Percentiles rank a stretch among this genome's conserved stretches.
Conservation (phyloP, 2,888 invertebrate species). For the Belgica antarctica region DNA sequence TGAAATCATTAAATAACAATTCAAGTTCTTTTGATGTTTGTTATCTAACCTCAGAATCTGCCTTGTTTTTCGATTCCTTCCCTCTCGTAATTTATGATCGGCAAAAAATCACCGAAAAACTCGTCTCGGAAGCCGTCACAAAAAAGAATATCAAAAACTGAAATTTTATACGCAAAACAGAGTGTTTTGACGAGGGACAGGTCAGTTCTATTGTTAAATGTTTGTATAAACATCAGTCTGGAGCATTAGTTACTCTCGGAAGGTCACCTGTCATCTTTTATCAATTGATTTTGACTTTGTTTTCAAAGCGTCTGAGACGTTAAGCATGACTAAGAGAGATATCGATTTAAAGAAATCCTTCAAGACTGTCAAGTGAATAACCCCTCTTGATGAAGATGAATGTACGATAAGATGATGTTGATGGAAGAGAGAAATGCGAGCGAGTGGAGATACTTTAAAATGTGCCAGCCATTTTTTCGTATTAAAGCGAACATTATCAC, state of each 20-base stretch:
- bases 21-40: too few relatives aligned
- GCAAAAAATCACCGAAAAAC: too few relatives aligned
- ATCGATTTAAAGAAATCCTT: constrained; percentile 22
- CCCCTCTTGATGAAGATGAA: constrained; percentile 23
- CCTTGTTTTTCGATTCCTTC: too few relatives aligned
- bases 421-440: not conserved
- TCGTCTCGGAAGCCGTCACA: too few relatives aligned
- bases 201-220: constrained; percentile 28
- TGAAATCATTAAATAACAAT: too few relatives aligned
- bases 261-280: constrained; percentile 29
- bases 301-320: not conserved
- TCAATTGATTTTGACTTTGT: constrained; percentile 17
- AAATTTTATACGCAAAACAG: not conserved
- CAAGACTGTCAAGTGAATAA: constrained; percentile 29
- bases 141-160: not conserved
- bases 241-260: not conserved
- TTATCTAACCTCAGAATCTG: too few relatives aligned
- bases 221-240: not conserved
- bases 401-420: constrained; percentile 2
- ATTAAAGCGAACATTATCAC: not conserved
- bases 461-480: not conserved
- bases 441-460: not conserved
- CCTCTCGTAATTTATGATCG: too few relatives aligned
- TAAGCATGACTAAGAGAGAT: not conserved
- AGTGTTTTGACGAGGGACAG: not conserved